Base-by-base conservation (phyloP, 53 echinoderm and acorn worm species). In the Holothuria scabra region DNA sequence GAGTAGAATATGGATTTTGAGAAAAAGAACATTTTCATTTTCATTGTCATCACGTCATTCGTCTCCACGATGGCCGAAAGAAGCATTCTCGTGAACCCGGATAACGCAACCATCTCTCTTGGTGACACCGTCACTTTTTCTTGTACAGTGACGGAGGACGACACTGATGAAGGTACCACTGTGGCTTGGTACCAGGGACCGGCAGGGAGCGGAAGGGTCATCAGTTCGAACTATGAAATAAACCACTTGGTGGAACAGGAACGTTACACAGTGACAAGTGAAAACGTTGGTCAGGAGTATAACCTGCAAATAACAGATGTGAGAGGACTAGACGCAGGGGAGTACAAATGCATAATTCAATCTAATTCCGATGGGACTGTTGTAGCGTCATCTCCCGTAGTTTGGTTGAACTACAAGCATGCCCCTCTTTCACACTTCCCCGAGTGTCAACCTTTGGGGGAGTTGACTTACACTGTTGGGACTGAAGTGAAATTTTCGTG, bases 201-300 rank as follows among this genome's bases (percentile, higher is more conserved):
- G 48, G 4, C 12, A 48, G 48, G 14, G 12, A 12, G 19, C 14
- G 69, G 62, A 0, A 33, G 33, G 9, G 14, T 80, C 4, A 81
- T 91, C 19, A 89, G 85, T 68, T 62, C 24, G 33, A 70, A 89
- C 56, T 70, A 65, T 21, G 25, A 46, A 1, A 60, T 89, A 13
- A 46, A 4, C 41, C 25, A 35, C 2, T 46, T 55, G 18, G 91
- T 84, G 4, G 82, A 74, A 25, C 11, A 35, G 0, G 16, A 74
- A 30, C 74, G 91, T 21, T 91, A 81, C 76, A 65, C 85, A 30
- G 82, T 91, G 2, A 82, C 75, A 2, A 88, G 91, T 10, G 58
- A 81, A 12, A 52, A 16, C 26, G 18, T 56, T 28, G 67, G 82
- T 5, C 80, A 85, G 1, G 74, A 85, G 58, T 91, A 85, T 61